These are phyloP conservation scores for Proterorhinus semilunaris DNA, from an alignment of 2,113 vertebrate species.

Conservation along the genomic window DNA sequence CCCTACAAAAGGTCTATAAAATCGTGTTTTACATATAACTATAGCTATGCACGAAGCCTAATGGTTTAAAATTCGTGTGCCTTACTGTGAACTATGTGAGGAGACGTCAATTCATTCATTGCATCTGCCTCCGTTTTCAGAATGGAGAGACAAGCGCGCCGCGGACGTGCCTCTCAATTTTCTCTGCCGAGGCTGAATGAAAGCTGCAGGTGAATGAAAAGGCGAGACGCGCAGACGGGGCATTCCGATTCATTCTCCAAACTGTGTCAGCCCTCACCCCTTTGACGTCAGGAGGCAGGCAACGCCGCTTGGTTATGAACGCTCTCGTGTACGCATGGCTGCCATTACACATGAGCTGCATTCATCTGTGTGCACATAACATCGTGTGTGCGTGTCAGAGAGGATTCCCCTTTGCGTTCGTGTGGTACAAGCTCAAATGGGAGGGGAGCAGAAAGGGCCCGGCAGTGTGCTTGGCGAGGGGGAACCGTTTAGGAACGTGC, in stretches of 20 bases:
- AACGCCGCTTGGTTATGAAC: conserved; percentile 55
- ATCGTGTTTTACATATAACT: too few relatives aligned
- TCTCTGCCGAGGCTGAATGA: conserved; percentile 58
- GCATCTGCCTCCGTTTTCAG: conserved; percentile 31
- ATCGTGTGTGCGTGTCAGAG: conserved; percentile 47
- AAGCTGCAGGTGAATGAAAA: conserved; percentile 58
- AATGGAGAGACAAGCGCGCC: conserved; percentile 25
- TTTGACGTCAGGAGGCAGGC: conserved; percentile 60
- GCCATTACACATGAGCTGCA: conserved; percentile 54
- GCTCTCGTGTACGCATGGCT: conserved; percentile 36
- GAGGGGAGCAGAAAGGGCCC: conserved; percentile 19
- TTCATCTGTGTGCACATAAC: conserved; percentile 19
- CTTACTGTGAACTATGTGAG: not conserved
- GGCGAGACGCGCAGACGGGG: conserved; percentile 36
- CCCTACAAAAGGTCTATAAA: too few relatives aligned
- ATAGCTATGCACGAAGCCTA: too few relatives aligned
- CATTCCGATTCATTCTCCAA: conserved; percentile 63
- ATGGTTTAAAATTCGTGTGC: too few relatives aligned
- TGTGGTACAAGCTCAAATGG: conserved; percentile 49
- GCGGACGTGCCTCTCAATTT: conserved; percentile 37
- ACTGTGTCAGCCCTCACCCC: conserved; percentile 56
- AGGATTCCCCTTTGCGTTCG: conserved; percentile 71
- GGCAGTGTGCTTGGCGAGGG: conserved; percentile 20
- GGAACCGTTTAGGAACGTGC: conserved; percentile 8
- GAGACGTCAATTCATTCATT: conserved; percentile 24